phyloP scores from a whole-genome alignment of 2,113 vertebrate species.

The Seriola dumerili region DNA sequence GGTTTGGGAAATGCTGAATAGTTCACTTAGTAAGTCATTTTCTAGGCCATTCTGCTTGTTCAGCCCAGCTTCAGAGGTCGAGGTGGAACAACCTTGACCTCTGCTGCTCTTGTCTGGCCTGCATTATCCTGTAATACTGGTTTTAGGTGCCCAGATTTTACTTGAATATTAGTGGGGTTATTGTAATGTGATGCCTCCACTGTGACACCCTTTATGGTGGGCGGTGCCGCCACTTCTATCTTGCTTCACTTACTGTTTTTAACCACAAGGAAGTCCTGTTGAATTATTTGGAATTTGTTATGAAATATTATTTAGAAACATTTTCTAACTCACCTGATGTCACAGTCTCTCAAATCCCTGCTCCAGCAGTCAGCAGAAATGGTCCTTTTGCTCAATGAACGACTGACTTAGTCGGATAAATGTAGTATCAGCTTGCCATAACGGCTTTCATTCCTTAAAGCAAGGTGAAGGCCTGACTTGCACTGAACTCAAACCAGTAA shows the following conservation, averaged over 20 bases:
- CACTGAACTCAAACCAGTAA: too few species aligned
- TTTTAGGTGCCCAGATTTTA: not conserved
- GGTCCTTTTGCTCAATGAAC: not conserved
- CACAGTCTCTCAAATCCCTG: not conserved
- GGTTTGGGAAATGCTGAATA: constrained; percentile 70
- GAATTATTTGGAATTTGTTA: not conserved
- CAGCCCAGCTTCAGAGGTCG: constrained; percentile 48
- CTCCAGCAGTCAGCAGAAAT: not conserved
- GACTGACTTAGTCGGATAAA: not conserved
- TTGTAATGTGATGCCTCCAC: not conserved
- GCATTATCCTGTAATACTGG: too few species aligned
- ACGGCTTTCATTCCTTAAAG: not conserved
- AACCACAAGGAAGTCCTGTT: not conserved
- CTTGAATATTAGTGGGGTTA: not conserved
- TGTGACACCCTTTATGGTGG: not conserved
- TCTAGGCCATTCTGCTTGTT: constrained; percentile 75
- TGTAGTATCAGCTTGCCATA: not conserved
- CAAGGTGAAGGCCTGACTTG: not conserved
- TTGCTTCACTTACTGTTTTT: constrained; percentile 1
- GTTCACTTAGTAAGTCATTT: constrained; percentile 62
- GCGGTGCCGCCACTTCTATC: not conserved
- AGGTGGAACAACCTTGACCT: constrained; percentile 23
- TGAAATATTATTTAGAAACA: constrained; percentile 2
- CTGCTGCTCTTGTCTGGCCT: constrained; percentile 2
- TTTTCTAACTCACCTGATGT: too few species aligned